phyloP scores from a whole-genome alignment of 2,113 vertebrate genomes.

The Coracopsis vasa region DNA sequence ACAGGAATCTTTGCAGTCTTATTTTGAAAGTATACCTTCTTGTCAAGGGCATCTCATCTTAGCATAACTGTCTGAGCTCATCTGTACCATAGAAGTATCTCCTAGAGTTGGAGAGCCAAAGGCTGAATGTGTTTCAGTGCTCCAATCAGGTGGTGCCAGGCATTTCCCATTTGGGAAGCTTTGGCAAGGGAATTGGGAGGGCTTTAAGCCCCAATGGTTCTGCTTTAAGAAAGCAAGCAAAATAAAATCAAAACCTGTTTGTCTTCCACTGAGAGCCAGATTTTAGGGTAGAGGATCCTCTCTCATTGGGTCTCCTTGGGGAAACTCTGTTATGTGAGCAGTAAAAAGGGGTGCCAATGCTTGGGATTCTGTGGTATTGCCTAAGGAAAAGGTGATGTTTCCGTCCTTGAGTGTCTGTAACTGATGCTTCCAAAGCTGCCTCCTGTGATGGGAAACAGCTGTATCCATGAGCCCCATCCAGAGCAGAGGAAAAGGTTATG shows the following conservation, averaged over 20 bases:
- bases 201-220: neutral
- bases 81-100: neutral
- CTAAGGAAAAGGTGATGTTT: neutral
- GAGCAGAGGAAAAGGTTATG: neutral
- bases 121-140: neutral
- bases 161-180: neutral
- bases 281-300: neutral
- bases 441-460: neutral
- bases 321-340: neutral
- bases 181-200: neutral
- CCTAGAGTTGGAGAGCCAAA: neutral
- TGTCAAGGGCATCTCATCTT: neutral
- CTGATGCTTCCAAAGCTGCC: neutral
- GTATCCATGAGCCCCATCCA: neutral
- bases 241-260: neutral
- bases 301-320: neutral
- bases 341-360: neutral
- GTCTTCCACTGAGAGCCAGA: neutral
- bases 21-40: neutral
- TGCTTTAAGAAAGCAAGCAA: neutral
- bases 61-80: neutral
- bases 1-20: neutral
- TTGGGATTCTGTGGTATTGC: neutral
- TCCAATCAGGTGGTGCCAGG: neutral
- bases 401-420: neutral